Conservation (phyloP, 1,140 invertebrate genomes). For the Teleogryllus occipitalis region DNA sequence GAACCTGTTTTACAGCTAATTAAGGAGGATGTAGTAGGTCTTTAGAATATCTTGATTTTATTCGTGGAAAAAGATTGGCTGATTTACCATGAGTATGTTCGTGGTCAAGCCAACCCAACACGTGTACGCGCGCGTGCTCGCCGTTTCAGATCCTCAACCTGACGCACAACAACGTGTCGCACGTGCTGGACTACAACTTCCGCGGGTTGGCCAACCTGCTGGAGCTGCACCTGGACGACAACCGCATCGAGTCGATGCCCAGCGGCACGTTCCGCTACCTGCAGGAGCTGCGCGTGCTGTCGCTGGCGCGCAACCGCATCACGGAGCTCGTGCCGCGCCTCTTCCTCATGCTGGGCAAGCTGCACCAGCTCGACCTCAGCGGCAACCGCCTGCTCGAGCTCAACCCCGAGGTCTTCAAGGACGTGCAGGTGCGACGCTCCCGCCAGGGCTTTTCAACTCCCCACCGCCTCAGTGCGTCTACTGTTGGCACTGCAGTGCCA, state of each 20-base stretch:
- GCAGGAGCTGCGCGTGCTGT: constrained; percentile 51
- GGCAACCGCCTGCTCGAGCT: constrained; percentile 61
- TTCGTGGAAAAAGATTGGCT: too few relatives aligned
- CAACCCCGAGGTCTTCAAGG: constrained; percentile 66
- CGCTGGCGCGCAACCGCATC: constrained; percentile 60
- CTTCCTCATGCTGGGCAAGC: constrained; percentile 56
- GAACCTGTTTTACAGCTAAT: too few relatives aligned
- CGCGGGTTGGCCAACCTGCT: constrained; percentile 36
- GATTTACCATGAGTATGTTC: too few relatives aligned
- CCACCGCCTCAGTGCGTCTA: too few relatives aligned
- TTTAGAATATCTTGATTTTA: too few relatives aligned
- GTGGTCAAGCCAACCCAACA: too few relatives aligned
- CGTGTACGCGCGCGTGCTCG: too few relatives aligned
- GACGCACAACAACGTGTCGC: constrained; percentile 64
- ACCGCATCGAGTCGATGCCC: constrained; percentile 40
- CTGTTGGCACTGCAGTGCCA: too few relatives aligned
- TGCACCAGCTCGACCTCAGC: constrained; percentile 61
- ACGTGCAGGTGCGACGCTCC: constrained; percentile 48
- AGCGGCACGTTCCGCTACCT: constrained; percentile 67
- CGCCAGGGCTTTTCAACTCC: too few relatives aligned
- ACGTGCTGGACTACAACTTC: constrained; percentile 35
- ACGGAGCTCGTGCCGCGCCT: constrained; percentile 53
- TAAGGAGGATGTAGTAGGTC: too few relatives aligned
- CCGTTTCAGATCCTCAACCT: constrained; percentile 49
- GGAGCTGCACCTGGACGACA: constrained; percentile 41